Base-by-base conservation (phyloP, 2,888 invertebrate species). In the Ophion ellenae region DNA sequence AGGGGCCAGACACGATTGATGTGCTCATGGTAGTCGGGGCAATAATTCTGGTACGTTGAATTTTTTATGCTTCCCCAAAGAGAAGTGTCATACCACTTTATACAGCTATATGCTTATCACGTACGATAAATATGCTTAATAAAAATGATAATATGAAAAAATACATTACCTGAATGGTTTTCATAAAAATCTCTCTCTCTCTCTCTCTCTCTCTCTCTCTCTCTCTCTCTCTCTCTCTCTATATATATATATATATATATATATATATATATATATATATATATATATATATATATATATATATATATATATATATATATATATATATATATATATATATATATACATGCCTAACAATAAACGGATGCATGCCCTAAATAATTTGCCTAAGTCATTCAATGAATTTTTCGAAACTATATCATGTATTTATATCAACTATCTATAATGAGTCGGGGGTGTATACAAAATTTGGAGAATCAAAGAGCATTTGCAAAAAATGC, bases 31-130 rank as follows among this genome's bases (percentile, higher is more conserved):
- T 61, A 69, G 79, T 74, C 70, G 47, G 70, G 73, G 57, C 66
- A 78, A 78, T 64, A 74, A 83, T 70, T 67, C 61, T 67, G 61
- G 47, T 73, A 80, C 59, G 67, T 53, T 84, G 66, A 74, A 84
- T 84, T 84, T 84, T 84, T 84, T 81, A 81, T 81, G 71, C 32
- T 67, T 63, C 81, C 53, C 66, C 66, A 47, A 74, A 81, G 71
- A 81, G 66, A 57, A 57, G 69, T 74, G 61, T 81, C 71, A 73
- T 81, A 61, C 47, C 73, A 24, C 66, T 63, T 64, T 40, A 28
- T 17, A 47, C 40, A 9, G 40, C 28, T 24, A 24, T 53, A 70
- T n/a, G 28, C 17, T 53, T 28, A 32, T 24, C 70, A 70, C n/a
- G 17, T 53, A 53, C 53, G 24, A 32, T 53, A 47, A 20, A 20